A percentile compares a stretch with the other conserved stretches of the same genome.
phyloP scores from a whole-genome alignment of 2,113 vertebrate genomes.

The Orientallactaga bullata region DNA sequence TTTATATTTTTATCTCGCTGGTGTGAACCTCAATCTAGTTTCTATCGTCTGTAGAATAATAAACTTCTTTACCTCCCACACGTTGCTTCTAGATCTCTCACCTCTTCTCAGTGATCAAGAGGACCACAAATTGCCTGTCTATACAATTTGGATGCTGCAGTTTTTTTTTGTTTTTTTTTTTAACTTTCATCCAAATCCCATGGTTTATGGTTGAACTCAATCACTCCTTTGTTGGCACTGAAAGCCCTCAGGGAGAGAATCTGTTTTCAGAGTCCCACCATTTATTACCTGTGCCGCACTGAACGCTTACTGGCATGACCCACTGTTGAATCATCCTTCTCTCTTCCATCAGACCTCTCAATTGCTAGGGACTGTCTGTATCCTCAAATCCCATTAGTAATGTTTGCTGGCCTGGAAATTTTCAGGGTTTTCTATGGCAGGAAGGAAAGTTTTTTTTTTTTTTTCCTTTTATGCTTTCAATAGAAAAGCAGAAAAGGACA shows the following conservation, averaged over 20 bases:
- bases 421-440: conserved; percentile 29
- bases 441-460: conserved; percentile 3
- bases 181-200: background rate
- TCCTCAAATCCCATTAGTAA: background rate
- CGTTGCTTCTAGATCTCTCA: conserved; percentile 29
- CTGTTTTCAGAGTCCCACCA: background rate
- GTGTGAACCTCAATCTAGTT: background rate
- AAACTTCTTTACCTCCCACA: background rate
- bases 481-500: conserved; percentile 53
- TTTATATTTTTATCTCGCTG: conserved; percentile 18
- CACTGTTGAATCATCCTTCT: background rate
- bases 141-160: background rate
- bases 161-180: conserved; percentile 1
- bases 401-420: conserved; percentile 5
- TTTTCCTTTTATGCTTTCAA: conserved; percentile 28
- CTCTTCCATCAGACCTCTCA: background rate
- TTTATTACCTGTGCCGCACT: background rate
- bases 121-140: background rate
- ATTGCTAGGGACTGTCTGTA: background rate
- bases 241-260: background rate
- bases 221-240: background rate
- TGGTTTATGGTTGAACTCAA: background rate
- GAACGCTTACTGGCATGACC: background rate
- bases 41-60: conserved; percentile 22
- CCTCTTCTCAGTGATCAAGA: conserved; percentile 1